Evolutionary conservation across 2,113 vertebrate genomes (phyloP).

Genomic region (Atlantisia rogersi): DNA sequence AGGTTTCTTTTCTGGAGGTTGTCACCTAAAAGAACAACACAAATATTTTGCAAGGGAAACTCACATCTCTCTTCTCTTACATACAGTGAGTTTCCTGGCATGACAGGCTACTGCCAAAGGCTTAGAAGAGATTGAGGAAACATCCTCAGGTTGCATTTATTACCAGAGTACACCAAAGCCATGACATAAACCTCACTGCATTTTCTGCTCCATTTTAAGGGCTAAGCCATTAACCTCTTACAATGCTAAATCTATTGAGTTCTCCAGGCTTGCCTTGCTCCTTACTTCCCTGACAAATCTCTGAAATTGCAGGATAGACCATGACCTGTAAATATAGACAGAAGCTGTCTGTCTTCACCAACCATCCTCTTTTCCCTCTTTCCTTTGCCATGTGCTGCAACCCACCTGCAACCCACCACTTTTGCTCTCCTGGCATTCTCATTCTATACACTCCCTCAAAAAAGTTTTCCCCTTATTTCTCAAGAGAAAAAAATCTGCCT

Average conservation of each 20-base stretch:
- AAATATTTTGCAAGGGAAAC: background rate
- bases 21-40: background rate
- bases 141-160: background rate
- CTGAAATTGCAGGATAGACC: background rate
- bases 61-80: background rate
- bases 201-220: slow-evolving; percentile 28
- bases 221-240: slow-evolving; percentile 8
- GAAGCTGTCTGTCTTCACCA: background rate
- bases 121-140: background rate
- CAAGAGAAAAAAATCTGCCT: background rate
- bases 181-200: background rate
- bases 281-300: background rate
- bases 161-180: background rate
- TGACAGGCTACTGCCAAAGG: background rate
- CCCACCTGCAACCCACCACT: background rate
- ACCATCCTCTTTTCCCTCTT: background rate
- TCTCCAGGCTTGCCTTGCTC: background rate
- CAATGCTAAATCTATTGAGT: background rate
- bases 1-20: background rate
- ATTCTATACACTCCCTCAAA: background rate
- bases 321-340: background rate
- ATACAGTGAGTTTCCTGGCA: background rate
- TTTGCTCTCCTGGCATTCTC: background rate
- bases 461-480: background rate
- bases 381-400: background rate